Evolutionary conservation across 2,797 vertebrate species (phyloP).

Genomic region (Choloepus didactylus): DNA sequence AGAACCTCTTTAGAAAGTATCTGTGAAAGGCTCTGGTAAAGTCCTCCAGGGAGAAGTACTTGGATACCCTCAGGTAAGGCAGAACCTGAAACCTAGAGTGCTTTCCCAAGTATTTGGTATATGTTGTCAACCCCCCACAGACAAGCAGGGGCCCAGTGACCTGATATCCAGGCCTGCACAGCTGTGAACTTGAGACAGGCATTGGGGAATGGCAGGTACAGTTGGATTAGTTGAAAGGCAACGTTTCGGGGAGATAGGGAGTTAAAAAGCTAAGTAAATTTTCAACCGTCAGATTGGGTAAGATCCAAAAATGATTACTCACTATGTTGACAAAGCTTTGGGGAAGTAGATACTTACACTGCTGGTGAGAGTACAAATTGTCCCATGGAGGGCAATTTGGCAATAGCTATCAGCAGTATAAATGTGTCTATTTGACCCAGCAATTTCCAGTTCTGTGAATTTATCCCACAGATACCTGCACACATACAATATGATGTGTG

Average conservation of each 20-base stretch:
- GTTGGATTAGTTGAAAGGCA: neutral
- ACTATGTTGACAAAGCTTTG: neutral
- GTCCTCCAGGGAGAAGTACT: neutral
- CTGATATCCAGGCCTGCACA: neutral
- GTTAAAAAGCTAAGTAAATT: neutral
- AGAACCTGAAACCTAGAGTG: neutral
- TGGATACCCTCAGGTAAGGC: neutral
- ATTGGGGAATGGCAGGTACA: neutral
- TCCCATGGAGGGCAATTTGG: neutral
- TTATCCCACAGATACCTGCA: neutral
- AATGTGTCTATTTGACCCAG: neutral
- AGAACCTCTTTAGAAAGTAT: neutral
- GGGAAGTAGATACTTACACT: neutral
- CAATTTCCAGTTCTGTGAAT: neutral
- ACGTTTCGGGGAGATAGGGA: conserved; percentile 6
- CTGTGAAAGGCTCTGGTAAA: neutral
- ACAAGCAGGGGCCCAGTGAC: neutral
- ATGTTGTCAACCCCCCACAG: neutral
- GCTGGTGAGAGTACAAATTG: neutral
- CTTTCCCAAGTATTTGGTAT: neutral
- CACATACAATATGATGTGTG: neutral
- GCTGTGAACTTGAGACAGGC: neutral
- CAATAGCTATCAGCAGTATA: neutral
- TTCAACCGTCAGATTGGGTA: conserved; percentile 9
- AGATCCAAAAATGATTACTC: conserved; percentile 8